phyloP scores from a whole-genome alignment of 2,113 vertebrate species.

The Spilogale gracilis region DNA sequence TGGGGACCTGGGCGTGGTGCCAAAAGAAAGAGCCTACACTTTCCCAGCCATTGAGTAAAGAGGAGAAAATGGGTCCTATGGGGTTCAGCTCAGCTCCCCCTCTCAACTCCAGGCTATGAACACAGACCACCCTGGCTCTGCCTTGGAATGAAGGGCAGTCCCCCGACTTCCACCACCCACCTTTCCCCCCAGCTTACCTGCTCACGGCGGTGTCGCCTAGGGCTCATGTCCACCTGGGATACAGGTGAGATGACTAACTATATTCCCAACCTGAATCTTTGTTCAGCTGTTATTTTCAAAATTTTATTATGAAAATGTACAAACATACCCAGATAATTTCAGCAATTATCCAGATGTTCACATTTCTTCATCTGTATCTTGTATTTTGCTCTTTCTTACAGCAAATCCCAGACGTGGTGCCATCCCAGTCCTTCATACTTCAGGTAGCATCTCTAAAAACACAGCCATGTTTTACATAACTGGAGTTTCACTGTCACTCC shows the following conservation, averaged over 20 bases:
- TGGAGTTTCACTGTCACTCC: too few relatives aligned
- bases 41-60: not conserved
- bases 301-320: not conserved
- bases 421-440: not conserved
- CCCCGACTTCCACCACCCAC: not conserved
- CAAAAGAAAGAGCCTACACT: not conserved
- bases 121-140: slow-evolving; percentile 24
- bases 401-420: not conserved
- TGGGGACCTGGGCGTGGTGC: not conserved
- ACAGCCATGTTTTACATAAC: not conserved
- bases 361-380: not conserved
- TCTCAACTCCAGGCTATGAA: not conserved
- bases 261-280: not conserved
- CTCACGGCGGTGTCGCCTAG: accelerated
- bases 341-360: not conserved
- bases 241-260: not conserved
- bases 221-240: not conserved
- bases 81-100: not conserved
- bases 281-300: not conserved
- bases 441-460: not conserved
- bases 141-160: not conserved
- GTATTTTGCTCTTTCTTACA: not conserved
- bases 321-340: not conserved
- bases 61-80: not conserved
- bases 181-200: not conserved